Base-by-base conservation (phyloP, 2,113 vertebrate genomes). In the Catharus fuscescens region DNA sequence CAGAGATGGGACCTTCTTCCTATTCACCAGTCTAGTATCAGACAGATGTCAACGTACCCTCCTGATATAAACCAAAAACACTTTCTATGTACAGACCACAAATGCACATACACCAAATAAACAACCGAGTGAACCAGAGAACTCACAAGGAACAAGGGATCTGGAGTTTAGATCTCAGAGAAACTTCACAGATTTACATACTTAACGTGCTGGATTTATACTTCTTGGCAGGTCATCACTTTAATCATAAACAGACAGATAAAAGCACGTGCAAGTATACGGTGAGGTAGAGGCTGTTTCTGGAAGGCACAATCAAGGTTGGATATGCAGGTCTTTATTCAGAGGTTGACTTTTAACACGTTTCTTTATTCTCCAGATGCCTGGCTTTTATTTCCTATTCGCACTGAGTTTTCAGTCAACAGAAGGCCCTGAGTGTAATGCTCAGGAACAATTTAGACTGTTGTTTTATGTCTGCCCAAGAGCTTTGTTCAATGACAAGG, bases 41-140 rank as follows among this genome's bases (percentile, higher is more conserved):
- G 82, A 96, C 77, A 96, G 93, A 90, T 95, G 95, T n/a, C 96
- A 96, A 92, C 69, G 93, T 91, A 95, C 95, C 93, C 93, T 96
- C 96, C 95, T 97, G 96, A 94, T 95, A 45, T 3, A 96, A 97
- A 97, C 96, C 96, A 97, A 93, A 96, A 96, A 96, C 93, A 97
- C 93, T 85, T 96, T 94, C 96, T 94, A 42, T 93, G 95, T 95
- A 96, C 92, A 97, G 88, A 59, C 94, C 90, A 90, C 84, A 96
- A 92, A 96, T 8, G 62, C 14, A 92, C 76, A 96, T 34, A 48
- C 60, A 96, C 95, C 92, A 94, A 96, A 96, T 60, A 96, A 93
- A 95, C 88, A 90, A 92, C 76, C 11, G 0, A 88, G 86, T 34
- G 88, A 83, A 90, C 86, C 82, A 86, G 69, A 32, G 32, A 94